Percentiles rank a stretch among this genome's conserved stretches.
Evolutionary conservation across 2,888 invertebrate genomes (phyloP).

Genomic region (Corythucha ciliata): DNA sequence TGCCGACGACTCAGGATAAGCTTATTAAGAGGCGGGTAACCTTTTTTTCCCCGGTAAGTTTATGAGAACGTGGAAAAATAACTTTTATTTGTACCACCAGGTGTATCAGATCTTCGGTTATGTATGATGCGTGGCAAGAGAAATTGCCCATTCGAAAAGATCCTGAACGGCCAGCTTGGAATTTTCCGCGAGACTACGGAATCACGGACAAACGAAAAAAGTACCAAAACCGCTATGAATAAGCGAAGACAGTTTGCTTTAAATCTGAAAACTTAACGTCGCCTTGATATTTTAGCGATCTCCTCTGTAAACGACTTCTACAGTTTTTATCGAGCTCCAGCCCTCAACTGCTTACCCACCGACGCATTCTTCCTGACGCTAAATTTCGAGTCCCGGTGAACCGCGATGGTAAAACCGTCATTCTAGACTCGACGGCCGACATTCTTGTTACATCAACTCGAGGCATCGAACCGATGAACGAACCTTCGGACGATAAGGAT

Average conservation of each 20-base stretch:
- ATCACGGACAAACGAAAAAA: constrained; percentile 59
- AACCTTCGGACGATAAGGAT: constrained; percentile 6
- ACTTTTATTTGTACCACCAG: constrained; percentile 18
- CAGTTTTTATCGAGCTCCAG: constrained; percentile 44
- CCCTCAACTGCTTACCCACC: constrained; percentile 25
- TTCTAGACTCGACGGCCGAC: constrained; percentile 42
- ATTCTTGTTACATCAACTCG: constrained; percentile 19
- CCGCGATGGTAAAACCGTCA: constrained; percentile 15
- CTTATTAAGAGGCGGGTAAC: neutral
- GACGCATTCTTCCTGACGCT: constrained; percentile 14
- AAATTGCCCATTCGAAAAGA: constrained; percentile 66
- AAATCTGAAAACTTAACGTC: constrained; percentile 1
- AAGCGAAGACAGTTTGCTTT: neutral
- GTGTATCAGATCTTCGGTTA: constrained; percentile 39
- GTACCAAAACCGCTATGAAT: constrained; percentile 42
- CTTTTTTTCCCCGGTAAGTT: no score
- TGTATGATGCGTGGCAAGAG: constrained; percentile 70
- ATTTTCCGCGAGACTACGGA: constrained; percentile 63
- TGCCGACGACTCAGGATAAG: neutral
- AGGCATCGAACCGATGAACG: constrained; percentile 14
- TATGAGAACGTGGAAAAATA: neutral
- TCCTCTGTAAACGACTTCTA: constrained; percentile 43
- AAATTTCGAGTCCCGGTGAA: constrained; percentile 22
- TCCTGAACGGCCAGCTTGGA: constrained; percentile 57
- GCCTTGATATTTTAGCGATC: constrained; percentile 49